Conservation (phyloP, 2,888 invertebrate genomes). For the Ornithoptera alexandrae region DNA sequence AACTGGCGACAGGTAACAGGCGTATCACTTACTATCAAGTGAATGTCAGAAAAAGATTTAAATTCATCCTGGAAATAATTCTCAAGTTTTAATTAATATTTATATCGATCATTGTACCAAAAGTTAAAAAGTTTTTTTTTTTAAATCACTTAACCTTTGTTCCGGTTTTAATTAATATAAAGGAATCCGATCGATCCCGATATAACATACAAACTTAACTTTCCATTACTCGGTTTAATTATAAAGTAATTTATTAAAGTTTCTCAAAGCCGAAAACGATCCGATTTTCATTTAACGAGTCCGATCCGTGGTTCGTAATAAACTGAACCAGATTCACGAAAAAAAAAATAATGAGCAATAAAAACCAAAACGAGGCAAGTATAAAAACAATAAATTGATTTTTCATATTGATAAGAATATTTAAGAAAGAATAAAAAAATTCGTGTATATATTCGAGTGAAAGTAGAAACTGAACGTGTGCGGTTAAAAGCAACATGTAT, state of each 20-base stretch:
- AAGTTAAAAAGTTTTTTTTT: not conserved
- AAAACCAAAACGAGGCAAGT: not conserved
- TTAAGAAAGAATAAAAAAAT: no score
- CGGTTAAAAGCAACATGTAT: no score
- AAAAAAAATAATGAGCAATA: conserved; percentile 17
- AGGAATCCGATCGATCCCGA: conserved; percentile 7
- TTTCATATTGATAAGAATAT: conserved; percentile 12
- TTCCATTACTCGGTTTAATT: conserved; percentile 23
- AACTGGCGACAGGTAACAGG: no score
- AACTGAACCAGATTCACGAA: conserved; percentile 28
- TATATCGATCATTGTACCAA: no score
- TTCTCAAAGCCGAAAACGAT: conserved; percentile 12
- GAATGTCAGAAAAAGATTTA: no score
- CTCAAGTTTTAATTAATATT: no score
- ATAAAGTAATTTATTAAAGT: conserved; percentile 28
- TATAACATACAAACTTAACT: conserved; percentile 13
- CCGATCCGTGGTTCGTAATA: conserved; percentile 10
- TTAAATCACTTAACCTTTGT: conserved; percentile 16
- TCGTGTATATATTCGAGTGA: no score
- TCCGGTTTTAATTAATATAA: conserved; percentile 14
- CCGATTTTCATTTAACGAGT: conserved; percentile 23
- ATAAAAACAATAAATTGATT: conserved; percentile 24
- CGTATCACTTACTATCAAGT: no score
- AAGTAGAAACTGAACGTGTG: no score
- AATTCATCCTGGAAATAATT: no score